Percentiles rank a stretch among this genome's conserved stretches.
Evolutionary conservation across 2,888 invertebrate species (phyloP).

Genomic region (Drosophila recens): DNA sequence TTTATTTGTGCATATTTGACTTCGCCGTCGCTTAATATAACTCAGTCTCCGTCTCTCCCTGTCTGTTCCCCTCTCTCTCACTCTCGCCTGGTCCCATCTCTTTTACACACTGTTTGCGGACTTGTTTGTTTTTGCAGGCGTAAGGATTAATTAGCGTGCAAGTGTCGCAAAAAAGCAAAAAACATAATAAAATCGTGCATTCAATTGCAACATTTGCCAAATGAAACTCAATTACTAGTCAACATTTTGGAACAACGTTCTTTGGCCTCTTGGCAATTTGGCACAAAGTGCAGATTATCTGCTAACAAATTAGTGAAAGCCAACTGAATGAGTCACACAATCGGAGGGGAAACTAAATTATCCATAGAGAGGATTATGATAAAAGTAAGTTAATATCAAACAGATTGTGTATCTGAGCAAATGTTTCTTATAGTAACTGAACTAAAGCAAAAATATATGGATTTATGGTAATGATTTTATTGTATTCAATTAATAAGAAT

Average conservation of each 20-base stretch:
- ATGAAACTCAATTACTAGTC: constrained; percentile 69
- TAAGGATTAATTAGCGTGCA: constrained; percentile 83
- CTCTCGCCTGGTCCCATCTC: constrained; percentile 8
- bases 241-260: constrained; percentile 40
- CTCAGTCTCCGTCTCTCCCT: constrained; percentile 11
- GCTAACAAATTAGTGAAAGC: constrained; percentile 33
- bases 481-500: too few relatives aligned
- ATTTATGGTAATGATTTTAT: too few relatives aligned
- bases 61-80: neutral
- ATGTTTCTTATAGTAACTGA: too few relatives aligned
- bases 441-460: too few relatives aligned
- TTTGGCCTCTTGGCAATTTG: constrained; percentile 46
- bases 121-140: constrained; percentile 72
- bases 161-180: constrained; percentile 68
- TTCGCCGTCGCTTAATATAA: constrained; percentile 46
- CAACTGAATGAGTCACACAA: constrained; percentile 44
- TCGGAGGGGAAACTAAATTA: constrained; percentile 3
- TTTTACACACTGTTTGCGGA: constrained; percentile 41
- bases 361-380: constrained; percentile 10
- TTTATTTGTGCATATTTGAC: constrained; percentile 69
- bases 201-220: constrained; percentile 80
- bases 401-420: neutral
- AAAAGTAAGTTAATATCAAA: constrained; percentile 1
- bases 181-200: constrained; percentile 69
- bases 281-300: constrained; percentile 36